Conservation (phyloP, 2,888 invertebrate species). For the Omphaloscelis lunosa region DNA sequence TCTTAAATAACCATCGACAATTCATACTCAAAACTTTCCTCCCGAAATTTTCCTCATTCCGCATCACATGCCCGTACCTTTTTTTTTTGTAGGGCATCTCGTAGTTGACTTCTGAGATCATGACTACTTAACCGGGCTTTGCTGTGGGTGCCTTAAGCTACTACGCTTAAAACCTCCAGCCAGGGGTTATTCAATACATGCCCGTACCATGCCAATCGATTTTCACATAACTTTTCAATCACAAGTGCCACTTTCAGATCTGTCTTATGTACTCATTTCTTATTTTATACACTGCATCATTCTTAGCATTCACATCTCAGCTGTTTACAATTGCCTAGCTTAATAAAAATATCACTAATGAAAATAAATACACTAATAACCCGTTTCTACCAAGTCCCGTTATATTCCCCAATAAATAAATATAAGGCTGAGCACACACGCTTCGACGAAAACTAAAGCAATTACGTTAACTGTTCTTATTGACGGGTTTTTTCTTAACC, state of each 20-base stretch:
- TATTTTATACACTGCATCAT: background rate
- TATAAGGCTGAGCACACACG: conserved; percentile 46
- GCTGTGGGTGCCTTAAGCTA: too few species aligned
- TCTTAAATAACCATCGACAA: too few species aligned
- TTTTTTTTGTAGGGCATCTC: too few species aligned
- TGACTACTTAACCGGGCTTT: too few species aligned
- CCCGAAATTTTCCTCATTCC: background rate
- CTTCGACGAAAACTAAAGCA: conserved; percentile 60
- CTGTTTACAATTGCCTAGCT: background rate
- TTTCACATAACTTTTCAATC: background rate
- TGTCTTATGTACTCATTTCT: background rate
- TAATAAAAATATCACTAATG: background rate
- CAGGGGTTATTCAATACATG: too few species aligned
- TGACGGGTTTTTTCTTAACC: conserved; percentile 56
- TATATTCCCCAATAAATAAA: conserved; percentile 42
- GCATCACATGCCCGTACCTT: background rate
- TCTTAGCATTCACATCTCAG: background rate
- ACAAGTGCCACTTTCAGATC: background rate
- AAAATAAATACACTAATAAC: conserved; percentile 25
- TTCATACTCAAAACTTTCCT: background rate
- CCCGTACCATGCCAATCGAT: background rate
- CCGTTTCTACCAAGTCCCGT: conserved; percentile 11
- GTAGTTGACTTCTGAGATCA: too few species aligned
- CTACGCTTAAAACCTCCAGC: too few species aligned
- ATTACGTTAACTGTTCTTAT: conserved; percentile 61